Base-by-base conservation (phyloP, 2,888 invertebrate species). In the Deilephila porcellus region DNA sequence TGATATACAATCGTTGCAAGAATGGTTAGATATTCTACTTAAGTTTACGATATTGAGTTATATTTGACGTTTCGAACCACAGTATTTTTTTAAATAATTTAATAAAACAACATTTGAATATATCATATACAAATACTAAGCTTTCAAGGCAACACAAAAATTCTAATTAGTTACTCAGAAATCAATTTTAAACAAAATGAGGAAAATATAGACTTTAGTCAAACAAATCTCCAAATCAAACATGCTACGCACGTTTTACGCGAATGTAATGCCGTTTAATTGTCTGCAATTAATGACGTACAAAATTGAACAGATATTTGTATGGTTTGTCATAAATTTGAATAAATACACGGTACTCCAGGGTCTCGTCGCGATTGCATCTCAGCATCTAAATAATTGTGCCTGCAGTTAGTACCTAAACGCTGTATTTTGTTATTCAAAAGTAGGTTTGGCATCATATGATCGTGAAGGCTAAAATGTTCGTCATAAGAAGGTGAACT, bases 341-440 rank as follows among this genome's bases (percentile, higher is more conserved):
- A 83, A 80, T 82, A 80, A 79, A 81, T 74, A 79, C 73, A 52
- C 71, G 45, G 67, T 45, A 67, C 74, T 77, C 77, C 80, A 81
- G 76, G 81, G 79, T 80, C 82, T 79, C 77, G 76, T 80, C 80
- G 79, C 76, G 25, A 67, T 67, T 17, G 52, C 52, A 67, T 67
- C 52, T 67, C 25, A 6, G 67, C 52, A 77, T 76, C 78, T 77
- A 76, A 71, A 77, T 84, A 83, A 83, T 82, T 82, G 79, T 77
- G 81, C 74, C 77, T 76, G 74, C 76, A 77, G 75, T 76, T 77
- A 79, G 80, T 85, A n/a, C n/a, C n/a, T n/a, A 82, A 84, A 84
- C 79, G 83, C 77, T 81, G 73, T 82, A 81, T 81, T 85, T 83
- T 81, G 82, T 78, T 83, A 86, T 86, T 84, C 81, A 83, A 82